phyloP scores from a whole-genome alignment of 53 echinoderm and acorn worm genomes.

The Actinopyga echinites region DNA sequence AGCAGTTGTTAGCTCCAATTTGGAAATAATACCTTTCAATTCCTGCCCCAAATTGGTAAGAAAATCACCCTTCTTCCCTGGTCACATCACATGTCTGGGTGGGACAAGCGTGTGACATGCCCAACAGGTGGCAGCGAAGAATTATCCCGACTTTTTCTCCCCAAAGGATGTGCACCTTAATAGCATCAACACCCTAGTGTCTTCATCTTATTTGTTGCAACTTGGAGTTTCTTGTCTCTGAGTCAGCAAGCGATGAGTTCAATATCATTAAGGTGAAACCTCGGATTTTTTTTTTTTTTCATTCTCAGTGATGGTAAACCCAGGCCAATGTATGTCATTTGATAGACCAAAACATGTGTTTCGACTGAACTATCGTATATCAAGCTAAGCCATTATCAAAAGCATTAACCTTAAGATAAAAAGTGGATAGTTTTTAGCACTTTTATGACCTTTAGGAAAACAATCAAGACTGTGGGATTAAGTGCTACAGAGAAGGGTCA shows the following conservation, averaged over 20 bases:
- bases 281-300: no score
- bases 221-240: not conserved
- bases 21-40: conserved; percentile 31
- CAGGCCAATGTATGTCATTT: conserved; percentile 2
- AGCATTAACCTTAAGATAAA: conserved; percentile 20
- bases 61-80: conserved; percentile 2
- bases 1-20: conserved; percentile 15
- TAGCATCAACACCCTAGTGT: conserved; percentile 37
- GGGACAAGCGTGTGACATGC: conserved; percentile 9
- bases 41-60: conserved; percentile 33
- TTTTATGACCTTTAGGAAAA: conserved; percentile 24
- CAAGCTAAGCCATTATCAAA: conserved; percentile 20
- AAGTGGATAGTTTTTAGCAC: conserved; percentile 24
- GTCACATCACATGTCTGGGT: conserved; percentile 23
- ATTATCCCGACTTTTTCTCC: not conserved
- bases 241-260: conserved; percentile 12
- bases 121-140: conserved; percentile 2
- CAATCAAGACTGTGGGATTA: conserved; percentile 16
- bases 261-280: conserved; percentile 24
- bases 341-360: conserved; percentile 40
- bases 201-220: not conserved
- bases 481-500: conserved; percentile 33
- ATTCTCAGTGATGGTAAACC: no score
- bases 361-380: conserved; percentile 33
- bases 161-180: conserved; percentile 29